Conservation (phyloP, 2,888 invertebrate species). For the Dolichomitus sp. region DNA sequence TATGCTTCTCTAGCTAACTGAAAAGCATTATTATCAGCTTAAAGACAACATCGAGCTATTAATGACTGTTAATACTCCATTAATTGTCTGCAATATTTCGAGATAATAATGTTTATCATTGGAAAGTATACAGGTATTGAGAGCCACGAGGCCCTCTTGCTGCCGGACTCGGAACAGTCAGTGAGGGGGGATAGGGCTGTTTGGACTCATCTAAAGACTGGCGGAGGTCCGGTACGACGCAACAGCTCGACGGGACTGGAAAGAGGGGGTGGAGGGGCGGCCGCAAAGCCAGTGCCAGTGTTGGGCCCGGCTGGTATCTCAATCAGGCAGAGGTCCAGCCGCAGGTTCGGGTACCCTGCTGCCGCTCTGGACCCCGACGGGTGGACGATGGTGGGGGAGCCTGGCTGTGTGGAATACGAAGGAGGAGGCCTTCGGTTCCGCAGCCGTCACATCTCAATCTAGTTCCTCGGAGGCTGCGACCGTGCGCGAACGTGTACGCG, state of each 20-base stretch:
- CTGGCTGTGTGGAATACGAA: conserved; percentile 56
- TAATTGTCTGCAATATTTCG: neutral
- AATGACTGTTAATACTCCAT: too few relatives aligned
- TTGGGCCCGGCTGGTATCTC: conserved; percentile 83
- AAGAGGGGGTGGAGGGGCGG: conserved; percentile 31
- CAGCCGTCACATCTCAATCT: conserved; percentile 86
- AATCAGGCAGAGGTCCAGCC: conserved; percentile 81
- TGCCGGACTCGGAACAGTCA: neutral
- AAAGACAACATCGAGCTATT: too few relatives aligned
- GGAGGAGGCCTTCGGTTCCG: conserved; percentile 78
- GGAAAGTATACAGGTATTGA: conserved; percentile 15
- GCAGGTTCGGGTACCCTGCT: conserved; percentile 82
- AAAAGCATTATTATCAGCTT: too few relatives aligned
- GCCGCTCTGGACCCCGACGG: conserved; percentile 81
- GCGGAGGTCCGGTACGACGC: conserved; percentile 45
- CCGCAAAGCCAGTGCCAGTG: conserved; percentile 57
- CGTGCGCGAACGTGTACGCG: conserved; percentile 71
- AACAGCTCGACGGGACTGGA: conserved; percentile 26
- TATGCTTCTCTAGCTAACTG: too few relatives aligned
- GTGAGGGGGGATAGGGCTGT: conserved; percentile 37
- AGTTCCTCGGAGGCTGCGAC: conserved; percentile 83
- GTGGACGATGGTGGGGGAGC: conserved; percentile 71
- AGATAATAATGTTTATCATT: neutral
- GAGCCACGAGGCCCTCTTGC: conserved; percentile 12
- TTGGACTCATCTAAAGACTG: conserved; percentile 57